phyloP scores from a whole-genome alignment of 2,888 invertebrate species.

The Andrena camellia region DNA sequence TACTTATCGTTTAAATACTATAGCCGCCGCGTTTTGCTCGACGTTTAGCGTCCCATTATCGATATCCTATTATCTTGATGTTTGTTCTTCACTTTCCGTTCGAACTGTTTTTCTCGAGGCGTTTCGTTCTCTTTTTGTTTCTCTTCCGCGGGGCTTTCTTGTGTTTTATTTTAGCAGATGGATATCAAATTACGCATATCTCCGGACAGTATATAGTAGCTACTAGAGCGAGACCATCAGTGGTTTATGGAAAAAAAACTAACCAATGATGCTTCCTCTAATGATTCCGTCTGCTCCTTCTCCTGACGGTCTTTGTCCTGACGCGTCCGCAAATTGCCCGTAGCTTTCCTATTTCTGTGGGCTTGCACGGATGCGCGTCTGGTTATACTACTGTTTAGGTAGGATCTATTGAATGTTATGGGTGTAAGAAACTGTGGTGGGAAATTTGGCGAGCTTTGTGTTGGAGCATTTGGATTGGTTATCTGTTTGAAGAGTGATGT shows the following conservation, averaged over 20 bases:
- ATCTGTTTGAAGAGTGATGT: too few relatives aligned
- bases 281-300: neutral
- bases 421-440: too few relatives aligned
- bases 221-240: slow-evolving; percentile 15
- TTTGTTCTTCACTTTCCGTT: slow-evolving; percentile 21
- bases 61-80: slow-evolving; percentile 21
- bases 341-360: too few relatives aligned
- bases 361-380: too few relatives aligned
- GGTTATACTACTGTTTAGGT: too few relatives aligned
- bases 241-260: slow-evolving; percentile 4
- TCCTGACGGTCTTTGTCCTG: neutral
- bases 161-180: neutral
- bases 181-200: slow-evolving; percentile 30
- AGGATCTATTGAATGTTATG: too few relatives aligned
- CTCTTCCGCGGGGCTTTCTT: too few relatives aligned
- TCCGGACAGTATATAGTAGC: neutral
- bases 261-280: slow-evolving; percentile 12
- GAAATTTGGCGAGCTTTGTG: too few relatives aligned
- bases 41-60: slow-evolving; percentile 24
- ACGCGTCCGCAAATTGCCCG: neutral
- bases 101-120: neutral
- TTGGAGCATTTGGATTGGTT: too few relatives aligned
- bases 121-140: neutral
- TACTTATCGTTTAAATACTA: slow-evolving; percentile 19
- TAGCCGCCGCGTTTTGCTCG: slow-evolving; percentile 11